phyloP scores from a whole-genome alignment of 2,888 invertebrate genomes.

The Napeogenes inachia region DNA sequence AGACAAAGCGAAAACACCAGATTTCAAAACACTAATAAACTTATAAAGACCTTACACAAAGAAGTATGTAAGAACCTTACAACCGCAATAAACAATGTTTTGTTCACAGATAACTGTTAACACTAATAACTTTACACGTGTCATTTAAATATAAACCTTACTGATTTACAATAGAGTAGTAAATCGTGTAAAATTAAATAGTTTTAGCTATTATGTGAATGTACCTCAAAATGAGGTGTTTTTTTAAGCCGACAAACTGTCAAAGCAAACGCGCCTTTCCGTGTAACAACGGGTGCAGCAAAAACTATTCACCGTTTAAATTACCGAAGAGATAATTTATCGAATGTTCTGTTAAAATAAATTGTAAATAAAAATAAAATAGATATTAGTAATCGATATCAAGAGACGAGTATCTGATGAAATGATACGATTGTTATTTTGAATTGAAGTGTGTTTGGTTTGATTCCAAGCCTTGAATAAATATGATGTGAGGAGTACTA shows the following conservation, averaged over 20 bases:
- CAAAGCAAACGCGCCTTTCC: not conserved
- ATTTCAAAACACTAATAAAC: not conserved
- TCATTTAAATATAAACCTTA: conserved; percentile 5
- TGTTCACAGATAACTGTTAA: conserved; percentile 37
- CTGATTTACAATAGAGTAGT: not conserved
- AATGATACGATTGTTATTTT: too few relatives aligned
- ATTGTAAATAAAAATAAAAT: too few relatives aligned
- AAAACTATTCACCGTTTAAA: conserved; percentile 16
- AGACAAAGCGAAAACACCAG: not conserved
- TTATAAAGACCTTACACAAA: conserved; percentile 31
- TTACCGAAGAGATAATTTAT: too few relatives aligned
- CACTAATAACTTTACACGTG: not conserved
- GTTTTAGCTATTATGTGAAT: not conserved
- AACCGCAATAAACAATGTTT: conserved; percentile 50
- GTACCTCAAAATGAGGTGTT: conserved; percentile 9
- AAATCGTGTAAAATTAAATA: not conserved
- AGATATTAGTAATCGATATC: too few relatives aligned
- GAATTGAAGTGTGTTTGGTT: too few relatives aligned
- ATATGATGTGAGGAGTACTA: too few relatives aligned
- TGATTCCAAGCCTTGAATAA: too few relatives aligned
- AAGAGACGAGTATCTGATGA: too few relatives aligned
- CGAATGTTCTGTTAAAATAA: too few relatives aligned
- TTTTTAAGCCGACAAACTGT: conserved; percentile 8
- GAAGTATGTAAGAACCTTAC: conserved; percentile 38
- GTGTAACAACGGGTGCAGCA: not conserved